Conservation (phyloP, 2,888 invertebrate genomes). For the Frankliniella fusca region DNA sequence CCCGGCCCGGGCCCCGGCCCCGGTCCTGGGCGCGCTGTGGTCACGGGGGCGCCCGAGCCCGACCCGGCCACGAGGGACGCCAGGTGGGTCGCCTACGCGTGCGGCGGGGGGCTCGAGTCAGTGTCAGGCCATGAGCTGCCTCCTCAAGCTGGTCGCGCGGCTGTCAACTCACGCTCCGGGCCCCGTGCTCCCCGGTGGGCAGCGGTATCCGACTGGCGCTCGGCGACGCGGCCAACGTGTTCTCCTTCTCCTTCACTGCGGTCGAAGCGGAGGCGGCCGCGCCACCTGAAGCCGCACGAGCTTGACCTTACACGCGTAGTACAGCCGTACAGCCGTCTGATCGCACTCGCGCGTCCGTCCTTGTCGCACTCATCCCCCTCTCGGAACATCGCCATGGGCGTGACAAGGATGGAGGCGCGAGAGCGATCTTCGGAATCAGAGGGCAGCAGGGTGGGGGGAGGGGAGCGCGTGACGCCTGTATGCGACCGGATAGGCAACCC, state of each 20-base stretch:
- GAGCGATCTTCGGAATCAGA: no score
- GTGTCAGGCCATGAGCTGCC: not conserved
- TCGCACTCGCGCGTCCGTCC: no score
- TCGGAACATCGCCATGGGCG: no score
- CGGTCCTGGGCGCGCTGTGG: slow-evolving; percentile 18
- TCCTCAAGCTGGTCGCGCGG: not conserved
- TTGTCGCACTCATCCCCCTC: no score
- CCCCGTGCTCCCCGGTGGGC: not conserved
- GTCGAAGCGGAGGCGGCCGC: no score
- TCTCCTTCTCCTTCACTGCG: no score
- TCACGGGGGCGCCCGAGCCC: slow-evolving; percentile 9
- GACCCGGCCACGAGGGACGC: not conserved
- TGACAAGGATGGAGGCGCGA: no score
- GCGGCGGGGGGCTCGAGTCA: not conserved
- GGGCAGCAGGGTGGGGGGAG: no score
- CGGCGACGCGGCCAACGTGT: not conserved
- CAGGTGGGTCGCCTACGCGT: not conserved
- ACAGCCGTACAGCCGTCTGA: no score
- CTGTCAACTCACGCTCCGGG: not conserved
- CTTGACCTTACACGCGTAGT: no score
- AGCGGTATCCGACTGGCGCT: not conserved
- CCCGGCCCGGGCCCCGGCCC: not conserved
- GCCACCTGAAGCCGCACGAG: no score
- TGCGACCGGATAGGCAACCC: not conserved
- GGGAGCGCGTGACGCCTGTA: not conserved